Base-by-base conservation (phyloP, 2,113 vertebrate genomes). In the Callaeas wilsoni region DNA sequence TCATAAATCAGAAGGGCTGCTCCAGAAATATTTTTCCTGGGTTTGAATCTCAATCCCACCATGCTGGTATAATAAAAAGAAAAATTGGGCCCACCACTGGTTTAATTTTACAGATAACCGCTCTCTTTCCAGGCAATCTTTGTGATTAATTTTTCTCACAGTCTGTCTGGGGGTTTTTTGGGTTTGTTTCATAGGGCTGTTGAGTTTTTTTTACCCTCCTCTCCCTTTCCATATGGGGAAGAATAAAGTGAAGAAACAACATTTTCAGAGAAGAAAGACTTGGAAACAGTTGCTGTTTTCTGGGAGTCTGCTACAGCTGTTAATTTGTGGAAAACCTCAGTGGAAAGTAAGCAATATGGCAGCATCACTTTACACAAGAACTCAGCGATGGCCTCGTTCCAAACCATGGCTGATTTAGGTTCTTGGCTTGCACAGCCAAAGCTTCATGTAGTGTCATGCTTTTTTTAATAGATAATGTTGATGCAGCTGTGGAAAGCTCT, bases 251-350 rank as follows among this genome's bases (percentile, higher is more conserved):
- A 94, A 92, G 59, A 86, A 97, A 93, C 80, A 93, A 86, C 93
- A 62, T 80, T 96, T 94, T 94, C 75, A 94, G 95, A 97, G 97
- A 97, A 97, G 97, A 98, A 98, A 97, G 98, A 46, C 97, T 97
- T 98, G 97, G 97, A 95, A 85, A 78, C 68, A 41, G 70, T 64
- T 92, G 19, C 53, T 73, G 71, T 96, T 97, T 98, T 97, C 97
- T 96, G 91, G 70, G 95, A 96, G 94, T 89, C 92, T 96, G 82
- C 93, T 98, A 97, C 97, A 98, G 96, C 97, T 98, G 97, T 96
- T 98, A 92, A 95, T 97, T 97, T 94, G 96, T 96, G 96, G 97
- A 95, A 97, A 97, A 94, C 94, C 97, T 98, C 96, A 87, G 94
- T 96, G 97, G 97, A 97, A 97, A 98, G 96, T 96, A 95, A 97